phyloP scores from a whole-genome alignment of 2,797 vertebrate species.

The Miichthys miiuy region DNA sequence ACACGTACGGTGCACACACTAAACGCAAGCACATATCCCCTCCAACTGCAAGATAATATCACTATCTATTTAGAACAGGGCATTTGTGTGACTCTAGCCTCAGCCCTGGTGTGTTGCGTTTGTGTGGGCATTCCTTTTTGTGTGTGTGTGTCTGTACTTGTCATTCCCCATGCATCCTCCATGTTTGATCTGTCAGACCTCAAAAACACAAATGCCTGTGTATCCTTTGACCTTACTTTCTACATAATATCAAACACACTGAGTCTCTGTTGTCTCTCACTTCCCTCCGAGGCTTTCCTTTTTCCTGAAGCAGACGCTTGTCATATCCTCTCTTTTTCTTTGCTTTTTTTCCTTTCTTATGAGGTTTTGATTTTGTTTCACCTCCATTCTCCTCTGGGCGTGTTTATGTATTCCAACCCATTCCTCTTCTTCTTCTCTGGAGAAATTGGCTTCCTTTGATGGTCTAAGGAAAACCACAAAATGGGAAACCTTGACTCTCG shows the following conservation, averaged over 20 bases:
- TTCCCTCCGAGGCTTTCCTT: constrained; percentile 23
- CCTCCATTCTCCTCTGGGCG: constrained; percentile 38
- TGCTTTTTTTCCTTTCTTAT: constrained; percentile 35
- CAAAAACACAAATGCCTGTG: constrained; percentile 30
- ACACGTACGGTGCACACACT: constrained; percentile 3
- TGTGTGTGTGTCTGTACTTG: constrained; percentile 7
- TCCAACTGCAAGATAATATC: constrained; percentile 31
- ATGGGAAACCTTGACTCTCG: constrained; percentile 67
- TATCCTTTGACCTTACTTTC: constrained; percentile 67
- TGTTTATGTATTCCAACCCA: constrained; percentile 63
- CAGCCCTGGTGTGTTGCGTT: constrained; percentile 13
- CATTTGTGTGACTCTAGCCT: constrained; percentile 48
- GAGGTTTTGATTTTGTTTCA: constrained; percentile 67
- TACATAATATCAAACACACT: constrained; percentile 57
- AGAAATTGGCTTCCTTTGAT: constrained; percentile 72
- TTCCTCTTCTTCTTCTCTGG: constrained; percentile 54
- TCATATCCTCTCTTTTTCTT: constrained; percentile 32
- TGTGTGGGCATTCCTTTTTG: constrained; percentile 29
- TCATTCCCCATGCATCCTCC: constrained; percentile 10
- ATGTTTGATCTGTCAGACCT: constrained; percentile 52
- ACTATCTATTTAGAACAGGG: constrained; percentile 49
- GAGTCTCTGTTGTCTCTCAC: constrained; percentile 30
- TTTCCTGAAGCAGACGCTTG: constrained; percentile 49
- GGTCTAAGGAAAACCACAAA: constrained; percentile 55
- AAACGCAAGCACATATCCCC: constrained; percentile 18